Conservation (phyloP, 2,797 vertebrate genomes). For the Paedocypris micromegethes region DNA sequence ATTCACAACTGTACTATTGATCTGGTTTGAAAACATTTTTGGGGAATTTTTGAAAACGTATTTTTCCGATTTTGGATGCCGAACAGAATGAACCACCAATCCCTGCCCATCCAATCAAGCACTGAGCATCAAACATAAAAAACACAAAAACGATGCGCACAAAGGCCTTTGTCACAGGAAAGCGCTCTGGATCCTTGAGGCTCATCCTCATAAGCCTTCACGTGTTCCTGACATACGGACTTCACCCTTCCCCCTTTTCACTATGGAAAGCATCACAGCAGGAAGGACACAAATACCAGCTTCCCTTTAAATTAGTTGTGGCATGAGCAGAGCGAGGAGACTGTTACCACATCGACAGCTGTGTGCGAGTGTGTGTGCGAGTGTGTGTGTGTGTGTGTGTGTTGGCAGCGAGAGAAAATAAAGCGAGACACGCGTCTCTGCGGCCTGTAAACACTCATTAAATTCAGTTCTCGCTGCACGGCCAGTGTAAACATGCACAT, state of each 20-base stretch:
- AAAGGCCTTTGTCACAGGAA: constrained; percentile 17
- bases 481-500: constrained; percentile 47
- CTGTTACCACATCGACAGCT: constrained; percentile 50
- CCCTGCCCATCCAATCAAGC: too few species aligned
- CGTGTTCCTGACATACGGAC: constrained; percentile 6
- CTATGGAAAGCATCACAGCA: constrained; percentile 26
- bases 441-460: constrained; percentile 62
- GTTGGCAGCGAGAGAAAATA: too few species aligned
- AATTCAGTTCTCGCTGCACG: constrained; percentile 43
- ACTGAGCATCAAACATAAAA: too few species aligned
- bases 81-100: not conserved
- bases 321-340: constrained; percentile 35
- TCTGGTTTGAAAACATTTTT: too few species aligned
- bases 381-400: not conserved
- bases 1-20: too few species aligned
- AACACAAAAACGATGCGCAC: not conserved
- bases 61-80: not conserved
- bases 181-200: not conserved
- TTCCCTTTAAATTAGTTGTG: constrained; percentile 34
- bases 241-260: constrained; percentile 26
- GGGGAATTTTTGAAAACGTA: too few species aligned
- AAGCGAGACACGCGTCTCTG: constrained; percentile 36
- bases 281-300: constrained; percentile 14
- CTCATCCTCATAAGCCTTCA: constrained; percentile 23
- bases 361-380: constrained; percentile 25